phyloP scores from a whole-genome alignment of 2,113 vertebrate genomes.

The Thomomys bottae region DNA sequence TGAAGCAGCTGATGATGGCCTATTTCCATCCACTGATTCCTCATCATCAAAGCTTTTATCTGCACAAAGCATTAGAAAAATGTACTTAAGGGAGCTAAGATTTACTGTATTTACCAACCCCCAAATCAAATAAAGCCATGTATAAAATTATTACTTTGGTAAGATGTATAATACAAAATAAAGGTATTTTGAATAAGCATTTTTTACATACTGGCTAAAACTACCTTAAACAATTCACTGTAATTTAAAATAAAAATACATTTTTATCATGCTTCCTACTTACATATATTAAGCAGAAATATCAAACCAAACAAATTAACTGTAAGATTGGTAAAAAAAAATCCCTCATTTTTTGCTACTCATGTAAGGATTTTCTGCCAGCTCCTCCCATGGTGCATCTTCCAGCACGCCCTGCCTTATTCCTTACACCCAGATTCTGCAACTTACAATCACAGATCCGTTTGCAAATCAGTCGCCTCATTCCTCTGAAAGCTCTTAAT shows the following conservation, averaged over 20 bases:
- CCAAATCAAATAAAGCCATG: constrained; percentile 56
- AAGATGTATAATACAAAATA: constrained; percentile 53
- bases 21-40: constrained; percentile 97
- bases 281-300: constrained; percentile 43
- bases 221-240: constrained; percentile 28
- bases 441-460: constrained; percentile 99
- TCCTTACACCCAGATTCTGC: constrained; percentile 87
- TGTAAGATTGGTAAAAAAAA: constrained; percentile 63
- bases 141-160: constrained; percentile 51
- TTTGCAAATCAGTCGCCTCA: constrained; percentile 99
- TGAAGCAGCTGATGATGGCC: constrained; percentile 92
- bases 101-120: constrained; percentile 51
- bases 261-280: constrained; percentile 37
- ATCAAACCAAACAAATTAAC: constrained; percentile 53
- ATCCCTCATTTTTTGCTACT: constrained; percentile 82
- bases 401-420: constrained; percentile 85
- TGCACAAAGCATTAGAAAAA: constrained; percentile 79
- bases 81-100: constrained; percentile 56
- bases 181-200: constrained; percentile 62
- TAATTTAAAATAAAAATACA: constrained; percentile 64
- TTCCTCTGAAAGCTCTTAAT: constrained; percentile 89
- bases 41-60: constrained; percentile 99
- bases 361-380: constrained; percentile 83
- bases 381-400: constrained; percentile 86
- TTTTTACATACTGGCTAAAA: constrained; percentile 63